A percentile compares a stretch with the other conserved stretches of the same genome.
Evolutionary conservation across 2,113 vertebrate species (phyloP).

Genomic region (Pachycephala philippinensis): DNA sequence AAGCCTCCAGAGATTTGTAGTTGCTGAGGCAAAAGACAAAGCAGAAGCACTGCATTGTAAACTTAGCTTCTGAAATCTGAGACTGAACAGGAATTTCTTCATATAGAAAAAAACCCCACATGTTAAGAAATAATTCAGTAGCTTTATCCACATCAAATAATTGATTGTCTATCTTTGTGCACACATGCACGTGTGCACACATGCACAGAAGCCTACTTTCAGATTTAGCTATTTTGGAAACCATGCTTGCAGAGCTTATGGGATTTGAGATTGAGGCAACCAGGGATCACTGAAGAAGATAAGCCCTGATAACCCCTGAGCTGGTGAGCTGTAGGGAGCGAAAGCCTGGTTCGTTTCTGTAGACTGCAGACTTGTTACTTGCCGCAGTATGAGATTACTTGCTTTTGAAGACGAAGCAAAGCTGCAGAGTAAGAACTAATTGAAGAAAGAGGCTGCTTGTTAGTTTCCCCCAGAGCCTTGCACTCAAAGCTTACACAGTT

Average conservation of each 20-base stretch:
- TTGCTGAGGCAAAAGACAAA: background rate
- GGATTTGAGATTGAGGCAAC: background rate
- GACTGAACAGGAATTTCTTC: background rate
- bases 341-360: background rate
- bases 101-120: background rate
- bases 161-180: background rate
- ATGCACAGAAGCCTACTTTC: background rate
- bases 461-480: background rate
- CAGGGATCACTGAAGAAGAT: background rate
- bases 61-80: background rate
- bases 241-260: background rate
- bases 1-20: background rate
- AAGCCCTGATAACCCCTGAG: background rate
- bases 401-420: background rate
- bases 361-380: background rate
- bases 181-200: accelerated
- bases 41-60: background rate
- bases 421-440: background rate
- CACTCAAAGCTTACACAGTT: background rate
- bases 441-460: background rate
- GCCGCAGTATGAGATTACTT: background rate
- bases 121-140: background rate
- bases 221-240: background rate
- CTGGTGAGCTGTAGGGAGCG: background rate
- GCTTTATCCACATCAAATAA: background rate